Evolutionary conservation across 2,888 invertebrate genomes (phyloP).

Genomic region (Drosophila borealis): DNA sequence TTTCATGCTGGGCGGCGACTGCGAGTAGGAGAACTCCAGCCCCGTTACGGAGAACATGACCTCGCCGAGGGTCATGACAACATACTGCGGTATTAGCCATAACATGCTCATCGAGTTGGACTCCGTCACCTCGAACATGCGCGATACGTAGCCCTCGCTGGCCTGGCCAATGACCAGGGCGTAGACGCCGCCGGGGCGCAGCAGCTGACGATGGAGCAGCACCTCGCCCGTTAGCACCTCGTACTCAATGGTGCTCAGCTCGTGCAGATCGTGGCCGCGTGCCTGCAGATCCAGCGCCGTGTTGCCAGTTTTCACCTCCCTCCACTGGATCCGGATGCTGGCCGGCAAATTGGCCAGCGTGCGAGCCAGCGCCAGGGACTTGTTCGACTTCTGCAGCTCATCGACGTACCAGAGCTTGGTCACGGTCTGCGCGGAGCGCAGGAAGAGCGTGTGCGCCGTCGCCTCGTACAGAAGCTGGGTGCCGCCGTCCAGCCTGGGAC

Average conservation of each 20-base stretch:
- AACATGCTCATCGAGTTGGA: slow-evolving; percentile 86
- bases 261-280: slow-evolving; percentile 57
- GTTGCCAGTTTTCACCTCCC: slow-evolving; percentile 41
- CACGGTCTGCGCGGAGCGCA: slow-evolving; percentile 48
- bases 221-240: slow-evolving; percentile 52
- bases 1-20: slow-evolving; percentile 93
- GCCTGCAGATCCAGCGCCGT: slow-evolving; percentile 53
- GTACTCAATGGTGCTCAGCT: slow-evolving; percentile 68
- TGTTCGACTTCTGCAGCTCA: slow-evolving; percentile 77
- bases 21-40: slow-evolving; percentile 89
- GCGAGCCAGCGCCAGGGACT: slow-evolving; percentile 72
- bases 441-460: slow-evolving; percentile 67
- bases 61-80: slow-evolving; percentile 87
- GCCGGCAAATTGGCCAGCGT: slow-evolving; percentile 70
- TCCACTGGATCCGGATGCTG: slow-evolving; percentile 64
- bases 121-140: slow-evolving; percentile 66
- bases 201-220: slow-evolving; percentile 28
- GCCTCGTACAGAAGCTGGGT: slow-evolving; percentile 54
- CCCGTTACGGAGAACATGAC: slow-evolving; percentile 90
- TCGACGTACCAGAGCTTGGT: slow-evolving; percentile 71
- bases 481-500: slow-evolving; percentile 54
- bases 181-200: slow-evolving; percentile 83
- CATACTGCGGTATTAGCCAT: slow-evolving; percentile 89
- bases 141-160: slow-evolving; percentile 23
- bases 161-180: slow-evolving; percentile 70